Evolutionary conservation across 2,797 vertebrate genomes (phyloP).

Genomic region (Danio aesculapii): DNA sequence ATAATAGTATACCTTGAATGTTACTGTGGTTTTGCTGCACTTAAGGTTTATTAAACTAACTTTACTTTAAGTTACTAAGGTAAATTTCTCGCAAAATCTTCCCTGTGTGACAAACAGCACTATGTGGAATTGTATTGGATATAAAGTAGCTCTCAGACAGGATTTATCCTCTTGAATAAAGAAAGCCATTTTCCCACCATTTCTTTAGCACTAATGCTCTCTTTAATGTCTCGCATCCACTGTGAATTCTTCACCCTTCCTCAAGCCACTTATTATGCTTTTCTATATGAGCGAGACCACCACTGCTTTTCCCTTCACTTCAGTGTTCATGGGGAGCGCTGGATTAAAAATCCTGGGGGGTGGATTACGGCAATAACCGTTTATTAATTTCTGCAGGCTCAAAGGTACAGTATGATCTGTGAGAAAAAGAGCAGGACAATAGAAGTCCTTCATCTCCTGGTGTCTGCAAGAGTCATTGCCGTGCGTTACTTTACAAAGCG

Average conservation of each 20-base stretch:
- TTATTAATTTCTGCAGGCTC: conserved; percentile 60
- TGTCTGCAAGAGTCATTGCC: conserved; percentile 48
- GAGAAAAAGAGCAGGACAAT: conserved; percentile 48
- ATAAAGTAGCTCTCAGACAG: conserved; percentile 42
- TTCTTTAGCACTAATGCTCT: conserved; percentile 40
- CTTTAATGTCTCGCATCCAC: conserved; percentile 49
- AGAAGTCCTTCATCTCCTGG: conserved; percentile 34
- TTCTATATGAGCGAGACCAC: conserved; percentile 54
- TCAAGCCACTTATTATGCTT: conserved; percentile 51
- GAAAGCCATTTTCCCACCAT: conserved; percentile 44
- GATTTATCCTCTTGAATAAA: conserved; percentile 44
- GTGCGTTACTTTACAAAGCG: conserved; percentile 22
- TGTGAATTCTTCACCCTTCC: conserved; percentile 51
- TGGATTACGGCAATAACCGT: conserved; percentile 63
- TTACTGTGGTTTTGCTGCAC: background rate
- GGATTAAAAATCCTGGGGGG: conserved; percentile 60
- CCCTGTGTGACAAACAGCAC: background rate
- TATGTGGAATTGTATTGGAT: conserved; percentile 1
- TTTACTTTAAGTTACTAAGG: background rate
- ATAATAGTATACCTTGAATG: background rate
- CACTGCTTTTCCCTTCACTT: conserved; percentile 40
- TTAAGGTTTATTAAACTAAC: background rate
- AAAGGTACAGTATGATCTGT: conserved; percentile 55
- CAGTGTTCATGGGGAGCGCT: conserved; percentile 43
- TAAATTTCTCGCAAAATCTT: background rate